A percentile compares a stretch with the other conserved stretches of the same genome.
These are phyloP conservation scores for Micromussa lordhowensis DNA, from an alignment of 92 coral and sea anemone species.

Conservation along the genomic window DNA sequence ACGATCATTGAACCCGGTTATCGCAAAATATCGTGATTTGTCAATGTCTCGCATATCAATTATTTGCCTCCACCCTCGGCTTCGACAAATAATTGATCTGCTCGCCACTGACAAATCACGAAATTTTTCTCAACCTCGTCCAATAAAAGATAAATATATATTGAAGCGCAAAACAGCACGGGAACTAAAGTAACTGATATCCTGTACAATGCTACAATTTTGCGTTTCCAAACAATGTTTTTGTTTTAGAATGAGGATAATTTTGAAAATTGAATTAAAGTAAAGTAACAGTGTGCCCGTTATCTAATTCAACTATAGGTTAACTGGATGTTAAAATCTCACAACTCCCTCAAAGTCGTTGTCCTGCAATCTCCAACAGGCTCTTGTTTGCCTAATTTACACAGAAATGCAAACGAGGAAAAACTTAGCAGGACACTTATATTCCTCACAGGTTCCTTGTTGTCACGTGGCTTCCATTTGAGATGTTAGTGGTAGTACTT, in stretches of 20 bases:
- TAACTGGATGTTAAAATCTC: background rate
- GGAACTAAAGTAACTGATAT: too few relatives aligned
- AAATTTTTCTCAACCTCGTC: too few relatives aligned
- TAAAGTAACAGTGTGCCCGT: background rate
- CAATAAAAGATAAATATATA: too few relatives aligned
- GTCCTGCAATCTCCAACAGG: background rate
- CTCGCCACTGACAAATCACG: too few relatives aligned
- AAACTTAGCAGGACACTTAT: background rate
- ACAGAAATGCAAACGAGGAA: background rate
- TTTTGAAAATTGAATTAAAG: background rate
- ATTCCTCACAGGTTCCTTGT: background rate
- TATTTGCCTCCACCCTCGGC: too few relatives aligned
- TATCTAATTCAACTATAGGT: background rate
- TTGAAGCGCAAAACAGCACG: too few relatives aligned
- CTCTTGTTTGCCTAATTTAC: background rate
- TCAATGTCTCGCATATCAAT: too few relatives aligned
- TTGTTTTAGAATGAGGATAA: background rate
- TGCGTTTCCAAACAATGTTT: background rate
- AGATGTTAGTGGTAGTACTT: background rate
- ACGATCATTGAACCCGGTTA: too few relatives aligned
- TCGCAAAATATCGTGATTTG: too few relatives aligned
- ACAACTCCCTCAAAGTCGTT: background rate
- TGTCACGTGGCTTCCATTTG: slow-evolving; percentile 1
- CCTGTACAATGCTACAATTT: background rate
- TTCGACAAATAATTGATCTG: too few relatives aligned